Evolutionary conservation across 2,888 invertebrate species (phyloP), one percentile per base, ranked within the genome.

Genomic region (Atethmia centrago): DNA sequence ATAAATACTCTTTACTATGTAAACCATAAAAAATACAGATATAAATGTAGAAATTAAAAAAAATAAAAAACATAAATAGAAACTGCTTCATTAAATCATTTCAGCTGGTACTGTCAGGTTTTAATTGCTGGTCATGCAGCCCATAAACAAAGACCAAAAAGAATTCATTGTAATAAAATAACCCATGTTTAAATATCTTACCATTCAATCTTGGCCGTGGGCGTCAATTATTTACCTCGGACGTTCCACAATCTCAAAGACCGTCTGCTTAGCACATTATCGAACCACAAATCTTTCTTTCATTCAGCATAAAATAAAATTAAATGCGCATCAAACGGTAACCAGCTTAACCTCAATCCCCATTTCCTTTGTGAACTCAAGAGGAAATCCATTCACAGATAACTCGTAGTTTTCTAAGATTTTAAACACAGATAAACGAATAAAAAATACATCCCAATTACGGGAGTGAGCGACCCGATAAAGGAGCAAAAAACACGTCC

Each of bases 381-480:
- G 53, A 81, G 47, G 49, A 70, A 84, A 81, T 81, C 61, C 77
- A 72, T 76, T 73, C 76, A 70, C 59, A 77, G 82, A 70, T 74
- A 74, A 78, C 69, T 71, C 73, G 28, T 73, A 55, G 66, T 80
- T 79, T 74, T 69, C 72, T 77, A 80, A 80, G 80, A 84, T 83
- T 86, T 86, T 77, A 67, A 85, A 84, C 65, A 79, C 49, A 81
- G 81, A 85, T 84, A 80, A 71, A 73, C 51, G 84, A 82, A 86
- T 88, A 88, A 89, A 89, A 89, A 87, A 89, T 88, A 86, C 84
- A 79, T 78, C 74, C 85, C 87, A 88, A 89, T 89, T 89, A 89
- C 77, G 77, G 65, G 77, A 79, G 79, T 72, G 80, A 79, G 82
- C 76, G 74, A 64, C 74, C 71, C 77, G 83, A 85, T 88, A 83